Percentiles rank a stretch among this genome's conserved stretches.
Conservation (phyloP, 2,888 invertebrate species). For the Pheosia gnoma region DNA sequence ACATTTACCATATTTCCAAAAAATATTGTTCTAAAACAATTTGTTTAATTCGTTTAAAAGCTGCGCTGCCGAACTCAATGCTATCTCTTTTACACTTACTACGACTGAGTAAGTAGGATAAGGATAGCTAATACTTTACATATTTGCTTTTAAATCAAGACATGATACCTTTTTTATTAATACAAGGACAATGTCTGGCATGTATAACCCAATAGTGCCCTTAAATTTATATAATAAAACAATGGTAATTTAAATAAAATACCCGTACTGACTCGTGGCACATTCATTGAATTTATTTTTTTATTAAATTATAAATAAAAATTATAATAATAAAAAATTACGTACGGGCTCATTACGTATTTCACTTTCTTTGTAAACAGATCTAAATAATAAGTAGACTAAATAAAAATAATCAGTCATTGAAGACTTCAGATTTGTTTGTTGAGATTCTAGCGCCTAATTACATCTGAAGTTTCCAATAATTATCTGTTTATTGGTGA, state of each 20-base stretch:
- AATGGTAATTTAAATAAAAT: slow-evolving; percentile 60
- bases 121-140: slow-evolving; percentile 42
- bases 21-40: slow-evolving; percentile 7
- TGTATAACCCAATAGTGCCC: slow-evolving; percentile 22
- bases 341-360: slow-evolving; percentile 56
- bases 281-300: slow-evolving; percentile 56
- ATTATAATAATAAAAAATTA: slow-evolving; percentile 41
- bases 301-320: slow-evolving; percentile 46
- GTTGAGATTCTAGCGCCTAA: slow-evolving; percentile 77
- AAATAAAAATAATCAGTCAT: slow-evolving; percentile 71
- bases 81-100: slow-evolving; percentile 56
- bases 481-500: slow-evolving; percentile 46
- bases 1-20: slow-evolving; percentile 8
- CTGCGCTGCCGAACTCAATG: slow-evolving; percentile 33
- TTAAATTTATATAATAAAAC: slow-evolving; percentile 36
- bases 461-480: slow-evolving; percentile 78
- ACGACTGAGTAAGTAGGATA: slow-evolving; percentile 55
- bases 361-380: slow-evolving; percentile 56
- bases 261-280: slow-evolving; percentile 79
- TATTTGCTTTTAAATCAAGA: slow-evolving; percentile 22
- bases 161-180: neutral
- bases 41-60: slow-evolving; percentile 16
- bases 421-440: slow-evolving; percentile 76
- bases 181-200: slow-evolving; percentile 23
- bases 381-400: slow-evolving; percentile 58